Evolutionary conservation across 2,797 vertebrate genomes (phyloP), one percentile per base, ranked within the genome.

Genomic region (Parauchenoglanis ngamensis): DNA sequence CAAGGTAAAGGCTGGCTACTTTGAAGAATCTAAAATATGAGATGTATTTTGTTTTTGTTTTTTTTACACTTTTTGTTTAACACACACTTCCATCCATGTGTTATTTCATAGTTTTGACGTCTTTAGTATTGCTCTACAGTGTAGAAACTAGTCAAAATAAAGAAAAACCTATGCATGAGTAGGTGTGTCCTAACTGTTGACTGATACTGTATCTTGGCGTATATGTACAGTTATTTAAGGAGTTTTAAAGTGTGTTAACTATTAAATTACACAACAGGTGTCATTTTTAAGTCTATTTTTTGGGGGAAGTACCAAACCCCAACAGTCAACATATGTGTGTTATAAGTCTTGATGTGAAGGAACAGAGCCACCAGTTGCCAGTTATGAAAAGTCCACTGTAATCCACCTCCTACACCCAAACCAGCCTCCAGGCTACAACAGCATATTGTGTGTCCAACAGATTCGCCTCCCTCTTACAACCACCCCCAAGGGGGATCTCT

Each of bases 371-470:
- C 57, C 49, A 76, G 70, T 49, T 77, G 68, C 49, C n/a, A 40
- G 57, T 63, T 75, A 85, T 85, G 83, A 85, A 85, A 23, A 61
- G 83, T 59, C 78, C 44, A 85, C 83, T 85, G 68, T 88, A 84
- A 63, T 83, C 61, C 68, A 44, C 86, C 89, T 88, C 89, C 85
- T 81, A 89, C 90, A 87, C 81, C 85, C 86, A 77, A 77, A 72
- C 59, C 84, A 85, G 83, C 85, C 49, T 61, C 70, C 28, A 1
- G 84, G 86, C 92, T 84, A 95, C 94, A 95, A 93, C 92, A 93
- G 92, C 23, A 88, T 93, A 94, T 95, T 95, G 94, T 95, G 88
- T 81, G 12, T 54, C 57, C 21, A n/a, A 44, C 87, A 88, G 89
- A 83, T 57, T 73, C 11, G 7, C 59, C 25, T 28, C 80, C 13